Evolutionary conservation across 2,113 vertebrate genomes (phyloP).

Genomic region (Lota lota): DNA sequence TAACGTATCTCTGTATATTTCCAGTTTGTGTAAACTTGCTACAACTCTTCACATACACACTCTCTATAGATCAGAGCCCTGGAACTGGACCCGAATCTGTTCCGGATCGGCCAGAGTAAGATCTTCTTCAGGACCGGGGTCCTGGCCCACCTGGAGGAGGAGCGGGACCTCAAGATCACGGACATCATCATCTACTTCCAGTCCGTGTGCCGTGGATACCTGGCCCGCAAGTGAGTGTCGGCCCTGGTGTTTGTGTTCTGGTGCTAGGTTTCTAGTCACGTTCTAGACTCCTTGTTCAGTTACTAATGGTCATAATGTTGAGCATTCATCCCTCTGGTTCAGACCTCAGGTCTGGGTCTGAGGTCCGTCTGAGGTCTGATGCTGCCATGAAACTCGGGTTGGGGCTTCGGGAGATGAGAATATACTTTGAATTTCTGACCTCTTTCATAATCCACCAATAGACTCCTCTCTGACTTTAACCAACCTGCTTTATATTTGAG

Average conservation of each 20-base stretch:
- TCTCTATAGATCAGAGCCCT: slow-evolving; percentile 85
- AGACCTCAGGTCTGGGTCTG: too few species aligned
- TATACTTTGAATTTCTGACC: too few species aligned
- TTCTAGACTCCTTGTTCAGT: neutral
- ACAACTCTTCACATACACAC: neutral
- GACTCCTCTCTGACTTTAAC: too few species aligned
- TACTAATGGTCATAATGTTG: too few species aligned
- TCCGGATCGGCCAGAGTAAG: slow-evolving; percentile 97
- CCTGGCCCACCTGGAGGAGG: slow-evolving; percentile 94
- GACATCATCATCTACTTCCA: slow-evolving; percentile 99
- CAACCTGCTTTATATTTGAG: too few species aligned
- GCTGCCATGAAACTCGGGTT: too few species aligned
- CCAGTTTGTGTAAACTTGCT: neutral
- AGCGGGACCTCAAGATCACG: slow-evolving; percentile 95
- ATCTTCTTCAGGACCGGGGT: slow-evolving; percentile 98
- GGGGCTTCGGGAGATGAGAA: too few species aligned
- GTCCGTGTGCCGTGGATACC: slow-evolving; percentile 91
- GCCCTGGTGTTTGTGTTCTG: too few species aligned
- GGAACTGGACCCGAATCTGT: slow-evolving; percentile 95
- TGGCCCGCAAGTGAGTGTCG: slow-evolving; percentile 89
- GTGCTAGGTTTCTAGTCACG: neutral
- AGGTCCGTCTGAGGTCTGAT: too few species aligned
- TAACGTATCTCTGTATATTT: neutral
- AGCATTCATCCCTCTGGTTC: too few species aligned
- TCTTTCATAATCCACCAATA: too few species aligned